These are phyloP conservation scores for Periophthalmus modestus DNA, from an alignment of 2,113 vertebrate genomes.

Conservation along the genomic window DNA sequence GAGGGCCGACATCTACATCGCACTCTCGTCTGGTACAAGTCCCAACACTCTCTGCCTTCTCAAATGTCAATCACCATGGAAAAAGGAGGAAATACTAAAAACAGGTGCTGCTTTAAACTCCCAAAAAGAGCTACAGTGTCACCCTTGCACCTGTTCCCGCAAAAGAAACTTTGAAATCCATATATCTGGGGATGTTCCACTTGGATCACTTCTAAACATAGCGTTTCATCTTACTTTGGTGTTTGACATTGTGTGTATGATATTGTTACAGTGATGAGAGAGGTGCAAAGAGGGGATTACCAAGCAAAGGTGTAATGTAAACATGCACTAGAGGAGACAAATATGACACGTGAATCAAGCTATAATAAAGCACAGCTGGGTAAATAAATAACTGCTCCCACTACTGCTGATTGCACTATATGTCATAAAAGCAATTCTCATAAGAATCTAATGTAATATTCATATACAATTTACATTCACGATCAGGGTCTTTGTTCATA, in stretches of 20 bases:
- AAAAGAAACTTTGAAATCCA: neutral
- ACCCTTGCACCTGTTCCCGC: slow-evolving; percentile 15
- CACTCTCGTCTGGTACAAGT: slow-evolving; percentile 26
- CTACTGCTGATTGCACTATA: slow-evolving; percentile 7
- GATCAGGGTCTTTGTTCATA: neutral
- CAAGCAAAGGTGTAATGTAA: neutral
- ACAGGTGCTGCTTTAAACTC: slow-evolving; percentile 9
- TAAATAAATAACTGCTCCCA: slow-evolving; percentile 7
- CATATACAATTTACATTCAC: neutral
- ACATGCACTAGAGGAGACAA: neutral
- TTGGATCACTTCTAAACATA: neutral
- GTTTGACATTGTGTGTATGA: slow-evolving; percentile 13
- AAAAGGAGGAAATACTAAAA: slow-evolving; percentile 13
- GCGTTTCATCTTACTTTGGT: slow-evolving; percentile 23
- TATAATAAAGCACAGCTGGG: slow-evolving; percentile 24
- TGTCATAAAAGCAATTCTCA: slow-evolving; percentile 13
- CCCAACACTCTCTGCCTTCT: slow-evolving; percentile 17
- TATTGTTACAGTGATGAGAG: neutral
- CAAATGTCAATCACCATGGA: slow-evolving; percentile 54
- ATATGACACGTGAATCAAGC: slow-evolving; percentile 10
- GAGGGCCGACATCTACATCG: slow-evolving; percentile 39
- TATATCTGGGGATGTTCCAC: slow-evolving; percentile 12
- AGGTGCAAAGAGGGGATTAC: neutral
- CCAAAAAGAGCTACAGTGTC: neutral
- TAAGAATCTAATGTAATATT: neutral